These are phyloP conservation scores for Crypturellus tataupa DNA, from an alignment of 2,797 vertebrate species.

Conservation along the genomic window DNA sequence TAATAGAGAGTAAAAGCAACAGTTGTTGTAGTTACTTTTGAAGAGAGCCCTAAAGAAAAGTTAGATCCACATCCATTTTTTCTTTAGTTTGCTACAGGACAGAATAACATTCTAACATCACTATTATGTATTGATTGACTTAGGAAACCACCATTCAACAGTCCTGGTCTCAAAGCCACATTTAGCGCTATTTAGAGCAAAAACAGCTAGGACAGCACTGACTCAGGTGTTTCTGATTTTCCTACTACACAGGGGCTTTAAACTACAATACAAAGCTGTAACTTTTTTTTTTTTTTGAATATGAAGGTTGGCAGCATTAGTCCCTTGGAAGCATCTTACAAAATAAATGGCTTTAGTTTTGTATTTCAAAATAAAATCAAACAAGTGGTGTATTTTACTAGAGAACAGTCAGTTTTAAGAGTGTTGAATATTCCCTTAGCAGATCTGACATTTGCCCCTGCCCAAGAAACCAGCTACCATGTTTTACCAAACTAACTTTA, in stretches of 20 bases:
- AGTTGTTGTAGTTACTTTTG: neutral
- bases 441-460: neutral
- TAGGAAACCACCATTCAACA: neutral
- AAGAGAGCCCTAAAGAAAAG: neutral
- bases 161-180: neutral
- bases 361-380: neutral
- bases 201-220: neutral
- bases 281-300: neutral
- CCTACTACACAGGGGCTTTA: neutral
- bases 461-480: accelerated
- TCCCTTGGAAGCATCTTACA: neutral
- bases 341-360: neutral
- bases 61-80: neutral
- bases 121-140: accelerated
- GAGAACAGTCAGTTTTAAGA: neutral
- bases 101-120: neutral
- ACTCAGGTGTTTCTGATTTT: neutral
- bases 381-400: neutral
- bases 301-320: neutral
- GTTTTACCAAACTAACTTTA: neutral
- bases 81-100: neutral
- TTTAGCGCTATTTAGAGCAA: neutral
- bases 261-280: neutral
- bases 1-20: accelerated
- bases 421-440: neutral